phyloP scores from a whole-genome alignment of 2,888 invertebrate species.

The Tipula vernalis region DNA sequence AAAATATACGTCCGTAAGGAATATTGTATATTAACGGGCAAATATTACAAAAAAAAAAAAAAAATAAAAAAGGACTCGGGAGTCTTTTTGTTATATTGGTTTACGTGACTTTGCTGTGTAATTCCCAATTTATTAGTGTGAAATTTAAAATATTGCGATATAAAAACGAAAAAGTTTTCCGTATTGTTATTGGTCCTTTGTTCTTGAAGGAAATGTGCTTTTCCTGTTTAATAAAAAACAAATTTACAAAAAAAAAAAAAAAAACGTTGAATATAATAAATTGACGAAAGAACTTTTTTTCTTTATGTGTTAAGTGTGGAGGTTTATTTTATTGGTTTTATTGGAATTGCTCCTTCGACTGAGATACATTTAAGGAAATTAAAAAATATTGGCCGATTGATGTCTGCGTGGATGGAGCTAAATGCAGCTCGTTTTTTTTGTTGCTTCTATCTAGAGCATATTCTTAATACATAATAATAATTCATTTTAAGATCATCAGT shows the following conservation, averaged over 20 bases:
- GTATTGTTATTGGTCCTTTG: not conserved
- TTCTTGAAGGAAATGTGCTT: not conserved
- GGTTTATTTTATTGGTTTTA: not conserved
- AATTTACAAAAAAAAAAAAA: no score
- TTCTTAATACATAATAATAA: no score
- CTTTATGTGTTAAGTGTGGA: not conserved
- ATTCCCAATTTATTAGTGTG: not conserved
- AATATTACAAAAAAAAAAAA: not conserved
- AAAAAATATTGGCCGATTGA: no score
- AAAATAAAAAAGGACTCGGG: not conserved
- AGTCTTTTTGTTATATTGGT: not conserved
- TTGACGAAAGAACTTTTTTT: not conserved
- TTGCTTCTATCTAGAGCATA: no score
- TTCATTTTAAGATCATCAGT: no score
- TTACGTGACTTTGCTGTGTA: not conserved
- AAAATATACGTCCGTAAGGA: not conserved
- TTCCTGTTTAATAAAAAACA: not conserved
- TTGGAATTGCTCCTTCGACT: not conserved
- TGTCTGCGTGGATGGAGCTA: no score
- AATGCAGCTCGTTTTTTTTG: no score
- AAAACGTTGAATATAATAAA: not conserved
- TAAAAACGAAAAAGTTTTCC: not conserved
- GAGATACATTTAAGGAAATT: no score
- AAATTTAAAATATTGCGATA: not conserved
- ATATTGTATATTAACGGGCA: not conserved